phyloP scores from a whole-genome alignment of 2,888 invertebrate genomes.

The Uloborus plumipes region DNA sequence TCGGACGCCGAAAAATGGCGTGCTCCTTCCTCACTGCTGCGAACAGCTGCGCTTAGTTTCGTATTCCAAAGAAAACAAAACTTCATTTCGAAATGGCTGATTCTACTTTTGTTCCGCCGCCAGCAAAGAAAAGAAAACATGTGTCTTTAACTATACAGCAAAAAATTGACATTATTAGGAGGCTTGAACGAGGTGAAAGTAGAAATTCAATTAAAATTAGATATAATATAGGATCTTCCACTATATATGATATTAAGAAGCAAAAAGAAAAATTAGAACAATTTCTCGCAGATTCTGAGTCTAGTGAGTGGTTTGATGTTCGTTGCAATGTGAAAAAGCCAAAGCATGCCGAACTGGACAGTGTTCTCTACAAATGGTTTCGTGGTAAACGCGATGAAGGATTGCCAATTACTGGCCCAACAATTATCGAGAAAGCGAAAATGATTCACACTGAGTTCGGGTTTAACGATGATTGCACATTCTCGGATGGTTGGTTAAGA shows the following conservation, averaged over 20 bases:
- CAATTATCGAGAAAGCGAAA: conserved; percentile 8
- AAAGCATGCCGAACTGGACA: conserved; percentile 7
- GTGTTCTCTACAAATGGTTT: conserved; percentile 6
- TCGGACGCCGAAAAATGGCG: too few species aligned
- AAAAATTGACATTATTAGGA: background rate
- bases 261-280: background rate
- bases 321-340: background rate
- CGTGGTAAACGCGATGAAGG: background rate
- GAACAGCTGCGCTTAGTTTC: too few species aligned
- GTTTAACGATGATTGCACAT: too few species aligned
- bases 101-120: too few species aligned
- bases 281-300: conserved; percentile 1
- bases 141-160: conserved; percentile 2
- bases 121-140: conserved; percentile 5
- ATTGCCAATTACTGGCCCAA: background rate
- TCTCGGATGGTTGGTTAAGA: too few species aligned
- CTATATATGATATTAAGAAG: conserved; percentile 13
- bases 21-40: too few species aligned
- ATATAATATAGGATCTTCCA: conserved; percentile 14
- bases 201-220: background rate
- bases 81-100: too few species aligned
- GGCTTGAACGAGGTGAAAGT: background rate
- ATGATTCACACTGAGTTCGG: too few species aligned
- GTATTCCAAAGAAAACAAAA: too few species aligned
- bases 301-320: background rate